Conservation (phyloP, 2,797 vertebrate genomes). For the Bovichtus variegatus region DNA sequence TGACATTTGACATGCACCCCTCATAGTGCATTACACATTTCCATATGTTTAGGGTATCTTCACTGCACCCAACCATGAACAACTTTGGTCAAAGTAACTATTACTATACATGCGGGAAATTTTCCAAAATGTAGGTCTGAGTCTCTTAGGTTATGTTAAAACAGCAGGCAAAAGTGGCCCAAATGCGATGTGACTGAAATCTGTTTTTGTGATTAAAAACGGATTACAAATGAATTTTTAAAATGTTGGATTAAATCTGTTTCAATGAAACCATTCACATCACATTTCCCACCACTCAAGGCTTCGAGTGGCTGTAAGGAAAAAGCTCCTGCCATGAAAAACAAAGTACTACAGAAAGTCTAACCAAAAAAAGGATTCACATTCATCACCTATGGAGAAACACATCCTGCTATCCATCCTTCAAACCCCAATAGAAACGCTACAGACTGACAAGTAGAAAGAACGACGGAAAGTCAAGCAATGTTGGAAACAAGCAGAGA, state of each 20-base stretch:
- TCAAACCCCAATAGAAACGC: constrained; percentile 10
- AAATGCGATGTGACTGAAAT: too few relatives aligned
- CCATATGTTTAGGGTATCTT: background rate
- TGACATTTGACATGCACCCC: background rate
- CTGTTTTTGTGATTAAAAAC: too few relatives aligned
- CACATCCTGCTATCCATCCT: constrained; percentile 20
- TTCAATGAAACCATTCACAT: too few relatives aligned
- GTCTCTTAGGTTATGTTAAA: too few relatives aligned
- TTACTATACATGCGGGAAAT: background rate
- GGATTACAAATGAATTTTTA: too few relatives aligned
- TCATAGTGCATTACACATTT: background rate
- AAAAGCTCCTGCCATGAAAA: constrained; percentile 16
- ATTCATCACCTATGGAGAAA: constrained; percentile 13
- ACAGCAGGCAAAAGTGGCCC: too few relatives aligned
- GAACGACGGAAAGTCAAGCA: constrained; percentile 13
- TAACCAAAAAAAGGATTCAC: constrained; percentile 8
- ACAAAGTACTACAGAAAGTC: constrained; percentile 2
- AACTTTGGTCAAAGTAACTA: background rate
- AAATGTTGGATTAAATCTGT: too few relatives aligned
- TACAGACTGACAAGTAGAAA: constrained; percentile 1
- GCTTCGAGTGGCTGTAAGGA: too few relatives aligned
- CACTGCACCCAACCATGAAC: background rate
- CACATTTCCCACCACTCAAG: too few relatives aligned
- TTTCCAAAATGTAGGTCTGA: background rate
- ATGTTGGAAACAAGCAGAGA: background rate